Conservation (phyloP, 2,888 invertebrate species). For the Spodoptera littoralis region DNA sequence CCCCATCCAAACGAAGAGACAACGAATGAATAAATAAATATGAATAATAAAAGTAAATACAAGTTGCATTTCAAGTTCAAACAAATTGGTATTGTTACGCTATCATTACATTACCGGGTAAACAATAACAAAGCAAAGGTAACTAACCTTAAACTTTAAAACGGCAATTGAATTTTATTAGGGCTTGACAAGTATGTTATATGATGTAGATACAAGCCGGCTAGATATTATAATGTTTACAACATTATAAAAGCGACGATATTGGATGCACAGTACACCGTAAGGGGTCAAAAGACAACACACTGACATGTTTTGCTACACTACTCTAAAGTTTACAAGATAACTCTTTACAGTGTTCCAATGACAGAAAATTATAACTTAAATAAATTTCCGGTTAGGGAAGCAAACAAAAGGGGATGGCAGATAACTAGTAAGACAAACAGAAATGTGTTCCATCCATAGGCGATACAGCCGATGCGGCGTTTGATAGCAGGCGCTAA, state of each 20-base stretch:
- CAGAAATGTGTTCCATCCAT: constrained; percentile 80
- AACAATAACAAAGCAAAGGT: constrained; percentile 25
- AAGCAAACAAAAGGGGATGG: constrained; percentile 80
- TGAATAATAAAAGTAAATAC: too few relatives aligned
- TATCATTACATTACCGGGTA: not conserved
- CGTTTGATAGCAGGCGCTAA: constrained; percentile 86
- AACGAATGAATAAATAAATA: too few relatives aligned
- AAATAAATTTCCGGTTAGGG: constrained; percentile 87
- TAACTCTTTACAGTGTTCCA: constrained; percentile 71
- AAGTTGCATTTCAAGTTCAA: not conserved
- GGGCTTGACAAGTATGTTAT: constrained; percentile 23
- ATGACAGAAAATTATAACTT: constrained; percentile 87
- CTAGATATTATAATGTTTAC: constrained; percentile 46
- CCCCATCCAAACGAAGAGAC: too few relatives aligned
- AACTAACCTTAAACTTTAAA: constrained; percentile 32
- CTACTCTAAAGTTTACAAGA: constrained; percentile 54
- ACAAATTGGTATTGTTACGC: not conserved
- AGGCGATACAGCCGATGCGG: constrained; percentile 80
- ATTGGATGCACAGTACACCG: constrained; percentile 35
- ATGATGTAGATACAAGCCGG: constrained; percentile 30
- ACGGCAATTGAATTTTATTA: constrained; percentile 23
- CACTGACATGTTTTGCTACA: constrained; percentile 65
- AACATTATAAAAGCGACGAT: constrained; percentile 44
- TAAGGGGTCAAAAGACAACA: constrained; percentile 74
- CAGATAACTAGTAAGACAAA: constrained; percentile 79